Percentiles rank a stretch among this genome's conserved stretches.
Evolutionary conservation across 64 coral and sea anemone species (phyloP).

Genomic region (Stichodactyla helianthus): DNA sequence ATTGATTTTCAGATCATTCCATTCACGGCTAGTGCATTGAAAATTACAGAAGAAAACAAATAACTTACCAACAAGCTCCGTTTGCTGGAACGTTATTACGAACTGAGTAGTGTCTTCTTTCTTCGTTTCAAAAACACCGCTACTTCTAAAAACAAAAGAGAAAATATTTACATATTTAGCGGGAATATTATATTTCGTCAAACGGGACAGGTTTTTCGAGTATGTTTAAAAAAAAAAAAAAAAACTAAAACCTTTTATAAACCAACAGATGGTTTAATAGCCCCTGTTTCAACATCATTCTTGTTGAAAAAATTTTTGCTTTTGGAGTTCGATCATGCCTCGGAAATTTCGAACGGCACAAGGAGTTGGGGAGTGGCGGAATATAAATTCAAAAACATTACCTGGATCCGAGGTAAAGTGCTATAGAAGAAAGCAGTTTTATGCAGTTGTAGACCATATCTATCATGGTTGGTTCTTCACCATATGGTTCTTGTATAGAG

Average conservation of each 20-base stretch:
- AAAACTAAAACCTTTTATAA: too few relatives aligned
- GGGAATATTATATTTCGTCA: background rate
- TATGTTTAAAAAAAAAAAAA: too few relatives aligned
- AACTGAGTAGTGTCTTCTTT: constrained; percentile 88
- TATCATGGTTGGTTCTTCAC: constrained; percentile 51
- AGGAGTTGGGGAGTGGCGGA: background rate
- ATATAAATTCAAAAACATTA: background rate
- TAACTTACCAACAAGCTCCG: constrained; percentile 78
- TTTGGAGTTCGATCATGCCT: background rate
- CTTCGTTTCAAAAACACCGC: constrained; percentile 69
- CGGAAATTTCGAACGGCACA: background rate
- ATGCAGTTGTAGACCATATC: constrained; percentile 67
- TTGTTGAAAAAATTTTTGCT: too few relatives aligned
- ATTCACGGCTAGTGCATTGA: background rate
- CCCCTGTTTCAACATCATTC: too few relatives aligned
- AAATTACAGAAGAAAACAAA: background rate
- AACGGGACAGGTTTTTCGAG: too few relatives aligned
- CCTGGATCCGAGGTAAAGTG: constrained; percentile 77
- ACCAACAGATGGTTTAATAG: background rate
- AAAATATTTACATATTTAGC: background rate
- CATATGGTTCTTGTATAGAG: constrained; percentile 52
- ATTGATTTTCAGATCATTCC: background rate
- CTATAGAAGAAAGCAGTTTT: constrained; percentile 64
- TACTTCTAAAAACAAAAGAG: constrained; percentile 39
- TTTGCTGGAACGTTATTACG: constrained; percentile 78